Evolutionary conservation across 2,113 vertebrate species (phyloP).

Genomic region (Tor tambroides): DNA sequence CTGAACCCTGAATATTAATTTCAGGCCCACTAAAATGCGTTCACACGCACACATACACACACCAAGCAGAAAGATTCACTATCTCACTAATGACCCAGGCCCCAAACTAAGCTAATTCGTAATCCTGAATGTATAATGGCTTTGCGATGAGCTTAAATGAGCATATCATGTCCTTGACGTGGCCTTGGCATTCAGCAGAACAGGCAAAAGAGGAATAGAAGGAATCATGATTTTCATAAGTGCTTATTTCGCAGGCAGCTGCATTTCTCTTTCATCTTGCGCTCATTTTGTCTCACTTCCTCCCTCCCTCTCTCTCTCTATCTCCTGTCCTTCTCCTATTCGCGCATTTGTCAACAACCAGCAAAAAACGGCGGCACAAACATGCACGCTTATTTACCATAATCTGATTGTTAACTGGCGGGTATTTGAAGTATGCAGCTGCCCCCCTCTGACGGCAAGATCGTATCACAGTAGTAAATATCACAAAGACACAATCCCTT

Average conservation of each 20-base stretch:
- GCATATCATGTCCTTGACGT: slow-evolving; percentile 48
- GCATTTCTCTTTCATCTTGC: slow-evolving; percentile 32
- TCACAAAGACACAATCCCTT: slow-evolving; percentile 57
- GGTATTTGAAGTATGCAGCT: slow-evolving; percentile 40
- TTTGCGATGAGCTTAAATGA: slow-evolving; percentile 45
- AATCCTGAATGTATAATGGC: slow-evolving; percentile 42
- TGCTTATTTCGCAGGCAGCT: slow-evolving; percentile 42
- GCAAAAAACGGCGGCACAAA: slow-evolving; percentile 30
- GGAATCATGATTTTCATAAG: slow-evolving; percentile 27
- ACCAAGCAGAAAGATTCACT: slow-evolving; percentile 5
- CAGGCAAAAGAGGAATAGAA: slow-evolving; percentile 15
- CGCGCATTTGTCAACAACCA: slow-evolving; percentile 38
- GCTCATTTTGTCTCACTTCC: not conserved
- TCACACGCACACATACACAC: not conserved
- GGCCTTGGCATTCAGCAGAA: slow-evolving; percentile 41
- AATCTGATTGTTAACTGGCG: slow-evolving; percentile 56
- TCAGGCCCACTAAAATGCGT: not conserved
- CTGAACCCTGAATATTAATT: too few relatives aligned
- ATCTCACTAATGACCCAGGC: slow-evolving; percentile 45
- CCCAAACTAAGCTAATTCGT: slow-evolving; percentile 40
- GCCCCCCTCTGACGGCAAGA: slow-evolving; percentile 45
- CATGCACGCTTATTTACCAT: slow-evolving; percentile 50
- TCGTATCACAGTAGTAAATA: slow-evolving; percentile 54
- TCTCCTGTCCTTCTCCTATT: slow-evolving; percentile 16
- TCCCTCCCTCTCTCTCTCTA: not conserved